Conservation (phyloP, 2,797 vertebrate genomes). For the Prionace glauca region DNA sequence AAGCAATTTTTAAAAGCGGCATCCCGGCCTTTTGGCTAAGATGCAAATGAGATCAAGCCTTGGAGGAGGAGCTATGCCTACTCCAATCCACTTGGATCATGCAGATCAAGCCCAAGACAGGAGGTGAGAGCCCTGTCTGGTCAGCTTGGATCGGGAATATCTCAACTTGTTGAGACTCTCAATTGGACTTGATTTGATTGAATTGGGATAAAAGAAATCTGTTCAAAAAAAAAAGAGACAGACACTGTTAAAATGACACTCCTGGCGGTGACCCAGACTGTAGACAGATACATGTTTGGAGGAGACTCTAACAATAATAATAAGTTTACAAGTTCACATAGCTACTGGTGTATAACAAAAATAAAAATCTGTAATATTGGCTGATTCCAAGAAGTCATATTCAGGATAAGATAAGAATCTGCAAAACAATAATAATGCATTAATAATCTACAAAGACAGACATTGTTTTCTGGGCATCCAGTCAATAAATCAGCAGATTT, state of each 20-base stretch:
- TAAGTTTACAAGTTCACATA: not conserved
- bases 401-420: not conserved
- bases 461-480: not conserved
- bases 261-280: not conserved
- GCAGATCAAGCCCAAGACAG: too few species aligned
- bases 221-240: too few species aligned
- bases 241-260: not conserved
- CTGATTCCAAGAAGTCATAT: not conserved
- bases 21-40: too few species aligned
- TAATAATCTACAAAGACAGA: not conserved
- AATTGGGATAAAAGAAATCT: too few species aligned
- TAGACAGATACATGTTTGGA: not conserved
- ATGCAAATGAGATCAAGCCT: too few species aligned
- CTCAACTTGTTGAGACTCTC: too few species aligned
- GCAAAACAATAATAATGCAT: not conserved
- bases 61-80: too few species aligned
- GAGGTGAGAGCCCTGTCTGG: too few species aligned
- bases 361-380: not conserved
- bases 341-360: not conserved
- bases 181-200: too few species aligned
- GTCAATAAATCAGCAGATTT: not conserved
- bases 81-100: too few species aligned
- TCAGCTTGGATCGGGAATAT: too few species aligned
- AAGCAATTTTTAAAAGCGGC: too few species aligned
- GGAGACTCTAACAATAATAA: not conserved